Evolutionary conservation across 2,113 vertebrate genomes (phyloP).

Genomic region (Peromyscus maniculatus): DNA sequence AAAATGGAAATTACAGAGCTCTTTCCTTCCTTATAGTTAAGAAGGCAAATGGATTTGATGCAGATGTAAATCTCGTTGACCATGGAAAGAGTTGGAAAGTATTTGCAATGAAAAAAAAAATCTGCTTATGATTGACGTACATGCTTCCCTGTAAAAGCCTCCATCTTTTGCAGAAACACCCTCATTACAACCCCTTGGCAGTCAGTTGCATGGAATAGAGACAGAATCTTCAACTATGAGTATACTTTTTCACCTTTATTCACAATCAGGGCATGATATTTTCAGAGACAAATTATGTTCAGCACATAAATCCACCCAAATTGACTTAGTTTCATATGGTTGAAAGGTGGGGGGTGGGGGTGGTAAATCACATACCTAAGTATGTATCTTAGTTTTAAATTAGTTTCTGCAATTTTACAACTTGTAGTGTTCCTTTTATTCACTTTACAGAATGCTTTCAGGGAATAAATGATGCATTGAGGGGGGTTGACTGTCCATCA

Average conservation of each 20-base stretch:
- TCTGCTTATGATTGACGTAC: not conserved
- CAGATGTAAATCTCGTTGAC: constrained; percentile 28
- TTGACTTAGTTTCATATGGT: constrained; percentile 11
- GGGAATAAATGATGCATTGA: constrained; percentile 69
- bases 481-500: constrained; percentile 65
- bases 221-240: not conserved
- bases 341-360: constrained; percentile 2
- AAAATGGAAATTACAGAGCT: not conserved
- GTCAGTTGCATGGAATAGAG: not conserved
- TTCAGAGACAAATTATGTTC: constrained; percentile 46
- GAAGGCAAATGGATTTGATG: constrained; percentile 38
- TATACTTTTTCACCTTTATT: constrained; percentile 32
- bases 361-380: constrained; percentile 55
- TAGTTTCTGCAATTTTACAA: constrained; percentile 67
- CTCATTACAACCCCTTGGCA: constrained; percentile 26
- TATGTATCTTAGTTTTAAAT: constrained; percentile 61
- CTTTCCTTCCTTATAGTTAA: constrained; percentile 37
- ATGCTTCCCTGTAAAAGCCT: not conserved
- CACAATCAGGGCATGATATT: constrained; percentile 43
- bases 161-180: not conserved
- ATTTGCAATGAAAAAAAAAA: not conserved
- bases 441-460: constrained; percentile 75
- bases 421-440: constrained; percentile 71
- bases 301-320: not conserved
- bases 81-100: constrained; percentile 3